Evolutionary conservation across 2,888 invertebrate species (phyloP).

Genomic region (Acronicta alni): DNA sequence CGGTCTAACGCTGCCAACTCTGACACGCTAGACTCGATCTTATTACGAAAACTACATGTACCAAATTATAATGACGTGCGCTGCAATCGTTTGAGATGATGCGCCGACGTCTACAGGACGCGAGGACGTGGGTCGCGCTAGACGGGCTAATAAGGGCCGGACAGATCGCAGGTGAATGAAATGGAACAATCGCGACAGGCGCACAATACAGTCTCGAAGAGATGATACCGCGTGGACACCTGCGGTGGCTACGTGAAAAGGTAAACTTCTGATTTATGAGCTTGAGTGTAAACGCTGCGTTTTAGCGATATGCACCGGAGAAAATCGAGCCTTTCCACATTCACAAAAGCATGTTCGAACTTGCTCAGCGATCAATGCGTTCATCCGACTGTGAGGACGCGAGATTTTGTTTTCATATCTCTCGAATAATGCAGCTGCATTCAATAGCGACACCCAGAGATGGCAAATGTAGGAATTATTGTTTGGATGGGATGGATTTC

Average conservation of each 20-base stretch:
- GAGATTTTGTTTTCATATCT: slow-evolving; percentile 68
- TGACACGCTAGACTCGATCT: slow-evolving; percentile 56
- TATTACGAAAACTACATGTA: slow-evolving; percentile 53
- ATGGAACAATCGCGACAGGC: slow-evolving; percentile 63
- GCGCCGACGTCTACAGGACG: slow-evolving; percentile 65
- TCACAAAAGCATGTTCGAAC: slow-evolving; percentile 68
- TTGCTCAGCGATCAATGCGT: slow-evolving; percentile 70
- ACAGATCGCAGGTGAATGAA: slow-evolving; percentile 78
- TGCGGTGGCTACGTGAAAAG: slow-evolving; percentile 70
- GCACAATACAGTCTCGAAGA: slow-evolving; percentile 69
- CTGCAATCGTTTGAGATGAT: slow-evolving; percentile 50
- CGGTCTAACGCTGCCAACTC: slow-evolving; percentile 65
- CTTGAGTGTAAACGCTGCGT: slow-evolving; percentile 64
- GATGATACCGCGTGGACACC: slow-evolving; percentile 74
- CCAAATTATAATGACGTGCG: slow-evolving; percentile 39
- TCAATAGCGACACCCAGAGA: slow-evolving; percentile 47
- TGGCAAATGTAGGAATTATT: slow-evolving; percentile 57
- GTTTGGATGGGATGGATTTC: slow-evolving; percentile 62
- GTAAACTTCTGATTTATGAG: slow-evolving; percentile 78
- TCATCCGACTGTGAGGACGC: slow-evolving; percentile 69
- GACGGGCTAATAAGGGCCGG: slow-evolving; percentile 75
- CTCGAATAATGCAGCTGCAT: slow-evolving; percentile 62
- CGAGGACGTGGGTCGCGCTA: slow-evolving; percentile 62
- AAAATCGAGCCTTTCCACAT: slow-evolving; percentile 78
- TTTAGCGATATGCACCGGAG: slow-evolving; percentile 73